Base-by-base conservation (phyloP, 2,113 vertebrate species). In the Uria lomvia region DNA sequence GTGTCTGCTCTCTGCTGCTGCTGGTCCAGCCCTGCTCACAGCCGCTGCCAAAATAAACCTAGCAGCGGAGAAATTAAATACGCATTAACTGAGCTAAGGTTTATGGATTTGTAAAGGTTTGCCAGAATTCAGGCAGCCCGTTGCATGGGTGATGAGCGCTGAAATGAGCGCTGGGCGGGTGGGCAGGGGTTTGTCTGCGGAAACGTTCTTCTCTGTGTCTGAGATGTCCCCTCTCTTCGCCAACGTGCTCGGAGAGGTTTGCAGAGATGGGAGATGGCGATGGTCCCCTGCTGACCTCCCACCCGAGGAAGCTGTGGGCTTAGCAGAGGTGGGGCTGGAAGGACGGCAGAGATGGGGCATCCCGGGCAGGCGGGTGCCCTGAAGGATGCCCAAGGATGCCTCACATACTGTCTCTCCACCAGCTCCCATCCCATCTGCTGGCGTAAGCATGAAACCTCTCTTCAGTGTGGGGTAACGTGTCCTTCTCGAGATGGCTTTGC, bases 341-440 rank as follows among this genome's bases (percentile, higher is more conserved):
- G 26, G 34, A n/a, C 0, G 3, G 66, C 58, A 67, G 49, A 40
- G 30, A 36, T 0, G 24, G 38, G 71, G 24, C n/a, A 45, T 27
- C 8, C 26, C 1, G 4, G 42, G 38, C 65, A 24, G 24, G n/a
- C 1, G 5, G 15, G 17, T 32, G 59, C 26, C 38, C 42, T 30
- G 43, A 67, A 26, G 9, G 52, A 36, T 68, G 49, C 43, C 84
- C 26, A 67, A 26, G 8, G 52, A n/a, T 68, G 49, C 47, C 81
- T 26, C 22, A 12, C 0, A 0, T 56, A 40, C 30, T 1, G 0
- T 24, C 16, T 17, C 11, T 58, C 45, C 55, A 6, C 32, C 12
- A 4, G 56, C 55, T 81, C 34, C 76, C 34, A 5, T 8, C 72
- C 45, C 7, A 1, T 6, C 3, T 1, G 12, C 30, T 80, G 36